Conservation (phyloP, 1,140 invertebrate species). For the Pogonomyrmex californicus region DNA sequence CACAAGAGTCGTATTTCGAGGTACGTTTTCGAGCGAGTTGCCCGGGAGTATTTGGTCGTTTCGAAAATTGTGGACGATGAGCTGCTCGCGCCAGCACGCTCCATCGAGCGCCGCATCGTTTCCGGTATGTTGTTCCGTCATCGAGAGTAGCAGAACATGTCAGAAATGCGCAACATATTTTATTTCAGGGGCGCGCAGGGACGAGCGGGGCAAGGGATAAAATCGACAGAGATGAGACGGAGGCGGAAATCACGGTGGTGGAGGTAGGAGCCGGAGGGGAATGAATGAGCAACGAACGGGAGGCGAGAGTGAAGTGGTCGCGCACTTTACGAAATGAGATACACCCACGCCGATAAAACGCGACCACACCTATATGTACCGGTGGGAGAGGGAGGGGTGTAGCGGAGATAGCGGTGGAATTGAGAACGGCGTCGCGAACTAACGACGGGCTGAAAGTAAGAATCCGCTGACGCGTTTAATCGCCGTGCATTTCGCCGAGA, state of each 20-base stretch:
- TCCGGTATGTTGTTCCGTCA: slow-evolving; percentile 22
- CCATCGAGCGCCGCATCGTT: slow-evolving; percentile 37
- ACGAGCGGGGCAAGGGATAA: neutral
- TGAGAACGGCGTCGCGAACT: slow-evolving; percentile 34
- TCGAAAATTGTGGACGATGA: slow-evolving; percentile 34
- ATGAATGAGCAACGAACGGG: slow-evolving; percentile 28
- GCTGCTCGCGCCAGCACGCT: slow-evolving; percentile 3
- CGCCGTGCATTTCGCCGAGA: slow-evolving; percentile 37
- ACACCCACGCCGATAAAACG: slow-evolving; percentile 70
- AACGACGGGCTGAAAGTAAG: slow-evolving; percentile 32
- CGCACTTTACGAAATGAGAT: slow-evolving; percentile 75
- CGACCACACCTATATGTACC: slow-evolving; percentile 65
- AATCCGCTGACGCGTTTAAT: slow-evolving; percentile 50
- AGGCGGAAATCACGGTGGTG: slow-evolving; percentile 43
- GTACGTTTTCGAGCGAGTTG: slow-evolving; percentile 9
- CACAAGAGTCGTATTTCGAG: slow-evolving; percentile 47
- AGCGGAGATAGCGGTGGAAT: slow-evolving; percentile 40
- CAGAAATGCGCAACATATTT: slow-evolving; percentile 44
- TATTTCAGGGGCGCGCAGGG: slow-evolving; percentile 8
- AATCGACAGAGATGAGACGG: slow-evolving; percentile 9
- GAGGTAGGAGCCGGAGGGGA: neutral
- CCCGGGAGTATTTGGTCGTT: slow-evolving; percentile 29
- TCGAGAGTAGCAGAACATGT: slow-evolving; percentile 1
- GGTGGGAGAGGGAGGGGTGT: too few relatives aligned
- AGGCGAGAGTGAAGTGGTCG: slow-evolving; percentile 52